These are phyloP conservation scores for Cherax quadricarinatus DNA, from an alignment of 1,140 invertebrate genomes.

Conservation along the genomic window DNA sequence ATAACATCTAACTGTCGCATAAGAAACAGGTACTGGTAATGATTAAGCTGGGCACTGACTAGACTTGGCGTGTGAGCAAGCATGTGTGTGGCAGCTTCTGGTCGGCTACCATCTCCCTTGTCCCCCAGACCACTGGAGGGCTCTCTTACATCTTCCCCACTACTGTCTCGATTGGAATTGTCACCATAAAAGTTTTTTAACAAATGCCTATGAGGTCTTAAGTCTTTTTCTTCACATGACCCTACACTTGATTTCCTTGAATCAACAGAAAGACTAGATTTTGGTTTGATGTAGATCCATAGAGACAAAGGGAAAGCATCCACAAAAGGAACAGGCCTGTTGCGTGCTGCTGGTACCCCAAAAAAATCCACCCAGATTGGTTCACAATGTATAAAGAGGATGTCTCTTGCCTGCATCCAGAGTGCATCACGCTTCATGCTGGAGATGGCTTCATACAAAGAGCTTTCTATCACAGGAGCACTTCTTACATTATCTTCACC, in stretches of 20 bases:
- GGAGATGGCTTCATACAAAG: conserved; percentile 76
- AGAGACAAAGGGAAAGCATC: conserved; percentile 92
- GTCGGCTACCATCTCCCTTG: conserved; percentile 27
- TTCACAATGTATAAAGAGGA: conserved; percentile 92
- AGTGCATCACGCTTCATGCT: conserved; percentile 79
- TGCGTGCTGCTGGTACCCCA: conserved; percentile 83
- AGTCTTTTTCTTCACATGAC: conserved; percentile 30
- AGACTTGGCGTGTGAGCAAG: conserved; percentile 86
- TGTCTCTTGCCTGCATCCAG: conserved; percentile 88
- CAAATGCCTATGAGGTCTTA: conserved; percentile 15
- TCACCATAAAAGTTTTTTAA: conserved; percentile 42
- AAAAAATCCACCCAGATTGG: conserved; percentile 95
- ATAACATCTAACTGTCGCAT: conserved; percentile 89
- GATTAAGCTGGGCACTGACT: conserved; percentile 90
- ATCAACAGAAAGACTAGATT: conserved; percentile 55
- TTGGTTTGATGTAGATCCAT: conserved; percentile 81
- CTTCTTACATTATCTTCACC: conserved; percentile 79
- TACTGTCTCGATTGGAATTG: conserved; percentile 37
- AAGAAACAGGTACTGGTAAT: conserved; percentile 94
- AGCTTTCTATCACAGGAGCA: conserved; percentile 76
- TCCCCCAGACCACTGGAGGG: not conserved
- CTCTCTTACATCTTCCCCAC: conserved; percentile 6
- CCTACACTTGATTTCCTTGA: not conserved
- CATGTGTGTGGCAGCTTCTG: conserved; percentile 78
- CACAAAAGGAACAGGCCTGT: conserved; percentile 89